Evolutionary conservation across 2,888 invertebrate genomes (phyloP).

Genomic region (Ophion obscuratus): DNA sequence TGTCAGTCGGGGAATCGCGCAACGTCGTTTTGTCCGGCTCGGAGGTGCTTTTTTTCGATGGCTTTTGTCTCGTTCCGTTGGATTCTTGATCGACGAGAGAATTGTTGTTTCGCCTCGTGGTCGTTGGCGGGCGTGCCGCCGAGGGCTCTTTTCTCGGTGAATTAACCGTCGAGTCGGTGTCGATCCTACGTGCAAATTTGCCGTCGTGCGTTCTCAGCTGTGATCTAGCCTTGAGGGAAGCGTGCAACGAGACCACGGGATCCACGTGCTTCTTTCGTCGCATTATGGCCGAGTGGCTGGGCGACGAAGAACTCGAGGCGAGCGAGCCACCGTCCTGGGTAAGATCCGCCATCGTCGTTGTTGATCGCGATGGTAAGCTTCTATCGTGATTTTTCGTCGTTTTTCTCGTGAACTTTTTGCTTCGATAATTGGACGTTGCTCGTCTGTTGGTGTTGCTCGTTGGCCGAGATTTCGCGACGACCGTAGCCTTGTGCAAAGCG

Average conservation of each 20-base stretch:
- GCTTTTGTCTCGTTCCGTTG: background rate
- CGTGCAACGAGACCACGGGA: constrained; percentile 75
- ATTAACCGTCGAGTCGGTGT: constrained; percentile 19
- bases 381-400: constrained; percentile 27
- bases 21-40: background rate
- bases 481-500: constrained; percentile 22
- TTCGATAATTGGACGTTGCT: background rate
- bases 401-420: background rate
- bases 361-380: background rate
- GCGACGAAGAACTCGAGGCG: constrained; percentile 42
- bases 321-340: constrained; percentile 9
- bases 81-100: background rate
- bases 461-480: constrained; percentile 16
- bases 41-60: background rate
- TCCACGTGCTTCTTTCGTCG: constrained; percentile 71
- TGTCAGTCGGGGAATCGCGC: background rate
- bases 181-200: constrained; percentile 75
- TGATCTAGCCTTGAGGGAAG: constrained; percentile 77
- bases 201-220: constrained; percentile 80
- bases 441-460: constrained; percentile 45
- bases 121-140: constrained; percentile 24
- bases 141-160: constrained; percentile 17
- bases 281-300: constrained; percentile 48
- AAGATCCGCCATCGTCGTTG: constrained; percentile 10
- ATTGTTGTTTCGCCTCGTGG: constrained; percentile 28